phyloP scores from a whole-genome alignment of 2,888 invertebrate species.

The Brachyptera risi region DNA sequence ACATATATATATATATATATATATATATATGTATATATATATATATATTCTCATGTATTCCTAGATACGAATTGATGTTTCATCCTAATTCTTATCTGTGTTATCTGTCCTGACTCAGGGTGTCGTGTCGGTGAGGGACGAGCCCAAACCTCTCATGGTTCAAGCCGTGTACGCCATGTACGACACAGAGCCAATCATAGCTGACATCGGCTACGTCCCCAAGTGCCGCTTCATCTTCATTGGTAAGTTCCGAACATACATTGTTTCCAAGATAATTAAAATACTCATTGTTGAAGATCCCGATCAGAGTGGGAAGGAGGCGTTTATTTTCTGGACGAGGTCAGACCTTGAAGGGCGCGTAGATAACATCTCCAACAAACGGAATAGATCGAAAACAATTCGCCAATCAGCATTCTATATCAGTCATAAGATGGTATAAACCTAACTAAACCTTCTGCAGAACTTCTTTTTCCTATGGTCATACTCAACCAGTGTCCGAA shows the following conservation, averaged over 20 bases:
- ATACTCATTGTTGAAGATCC: not conserved
- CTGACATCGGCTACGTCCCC: conserved; percentile 17
- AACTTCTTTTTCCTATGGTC: no score
- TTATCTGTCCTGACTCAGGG: no score
- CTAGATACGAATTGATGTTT: not conserved
- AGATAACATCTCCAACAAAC: not conserved
- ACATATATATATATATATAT: no score
- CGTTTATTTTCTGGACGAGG: no score
- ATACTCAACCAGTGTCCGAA: no score
- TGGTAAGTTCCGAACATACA: conserved; percentile 30
- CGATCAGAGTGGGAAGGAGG: no score
- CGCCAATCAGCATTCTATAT: no score
- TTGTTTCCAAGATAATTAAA: not conserved
- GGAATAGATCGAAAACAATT: no score
- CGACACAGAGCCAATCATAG: conserved; percentile 34
- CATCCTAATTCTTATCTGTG: not conserved
- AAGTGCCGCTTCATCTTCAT: conserved; percentile 36
- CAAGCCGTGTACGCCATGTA: conserved; percentile 39
- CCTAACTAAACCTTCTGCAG: no score
- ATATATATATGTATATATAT: no score
- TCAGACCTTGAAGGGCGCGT: not conserved
- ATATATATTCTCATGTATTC: no score
- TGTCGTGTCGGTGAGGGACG: conserved; percentile 30
- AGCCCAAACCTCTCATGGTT: conserved; percentile 32
- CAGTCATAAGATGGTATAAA: no score